Evolutionary conservation across 1,140 invertebrate species (phyloP), one percentile per base, ranked within the genome.

Genomic region (Antheraea pernyi): DNA sequence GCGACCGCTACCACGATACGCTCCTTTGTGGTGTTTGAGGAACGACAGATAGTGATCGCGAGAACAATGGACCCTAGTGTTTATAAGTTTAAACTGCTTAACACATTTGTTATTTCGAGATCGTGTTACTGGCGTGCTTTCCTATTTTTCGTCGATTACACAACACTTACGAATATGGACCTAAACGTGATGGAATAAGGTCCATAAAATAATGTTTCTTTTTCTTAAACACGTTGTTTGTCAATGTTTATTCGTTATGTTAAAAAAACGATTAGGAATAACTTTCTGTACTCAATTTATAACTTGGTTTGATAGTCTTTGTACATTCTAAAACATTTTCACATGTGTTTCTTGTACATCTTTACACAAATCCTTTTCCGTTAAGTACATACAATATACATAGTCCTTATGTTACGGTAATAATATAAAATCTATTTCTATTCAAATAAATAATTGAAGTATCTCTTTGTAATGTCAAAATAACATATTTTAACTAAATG

Each of bases 1-100:
- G 75, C 30, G 68, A 71, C 46, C 79, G 84, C 88, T 91, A 88
- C 86, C 85, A 84, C 82, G 86, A 87, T 91, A 88, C 86, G 85
- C 86, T 71, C 77, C 83, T 87, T 88, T 88, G 86, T 86, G 76
- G 30, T 19, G 59, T 61, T 61, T 61, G 61, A 65, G 60, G 19
- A 46, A 18, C 64, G 39, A 72, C 68, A 68, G 80, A 83, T 81
- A 81, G 71, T 42, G 30, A 83, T 81, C 84, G 69, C 58, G 42
- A 62, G 70, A 82, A 88, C 86, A 88, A 87, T 90, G 79, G 75
- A 46, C 72, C 67, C 81, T 80, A 81, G 82, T 85, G 83, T 86
- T 82, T 85, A 77, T 84, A 84, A 78, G 71, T 80, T 79, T 80
- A 84, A 85, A 84, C 75, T 79, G 83, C 80, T 89, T 86, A 84